Conservation (phyloP, 1,140 invertebrate genomes). For the Gonioctena quinquepunctata region DNA sequence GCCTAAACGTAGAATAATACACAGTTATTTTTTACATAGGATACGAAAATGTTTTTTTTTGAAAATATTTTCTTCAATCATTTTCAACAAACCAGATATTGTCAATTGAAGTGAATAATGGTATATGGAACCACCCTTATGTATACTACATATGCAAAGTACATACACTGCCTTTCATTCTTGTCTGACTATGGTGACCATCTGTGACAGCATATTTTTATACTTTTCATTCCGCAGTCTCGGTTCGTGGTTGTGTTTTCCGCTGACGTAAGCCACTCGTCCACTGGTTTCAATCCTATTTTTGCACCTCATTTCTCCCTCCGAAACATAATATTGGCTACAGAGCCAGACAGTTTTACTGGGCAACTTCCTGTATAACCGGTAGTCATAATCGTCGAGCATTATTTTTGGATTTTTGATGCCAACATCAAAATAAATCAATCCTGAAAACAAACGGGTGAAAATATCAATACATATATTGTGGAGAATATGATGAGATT, state of each 20-base stretch:
- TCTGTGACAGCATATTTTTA: slow-evolving; percentile 33
- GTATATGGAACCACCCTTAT: too few species aligned
- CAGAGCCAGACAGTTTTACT: slow-evolving; percentile 40
- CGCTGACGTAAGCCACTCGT: slow-evolving; percentile 28
- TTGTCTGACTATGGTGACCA: slow-evolving; percentile 31
- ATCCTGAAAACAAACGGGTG: slow-evolving; percentile 25
- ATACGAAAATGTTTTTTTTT: too few species aligned
- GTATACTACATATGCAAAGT: too few species aligned
- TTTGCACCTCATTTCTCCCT: slow-evolving; percentile 28
- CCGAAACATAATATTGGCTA: slow-evolving; percentile 37
- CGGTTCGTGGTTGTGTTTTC: slow-evolving; percentile 27
- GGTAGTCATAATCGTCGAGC: slow-evolving; percentile 33
- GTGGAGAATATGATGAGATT: too few species aligned
- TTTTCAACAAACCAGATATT: too few species aligned
- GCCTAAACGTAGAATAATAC: too few species aligned
- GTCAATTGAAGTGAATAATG: too few species aligned
- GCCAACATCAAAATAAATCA: slow-evolving; percentile 38
- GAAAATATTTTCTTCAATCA: too few species aligned
- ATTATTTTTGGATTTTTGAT: slow-evolving; percentile 44
- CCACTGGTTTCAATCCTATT: slow-evolving; percentile 30
- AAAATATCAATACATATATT: too few species aligned
- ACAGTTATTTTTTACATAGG: too few species aligned
- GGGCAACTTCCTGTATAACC: slow-evolving; percentile 29
- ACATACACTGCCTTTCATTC: background rate
- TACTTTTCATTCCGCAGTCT: slow-evolving; percentile 24